Conservation (phyloP, 2,888 invertebrate genomes). For the Cataglyphis livida region DNA sequence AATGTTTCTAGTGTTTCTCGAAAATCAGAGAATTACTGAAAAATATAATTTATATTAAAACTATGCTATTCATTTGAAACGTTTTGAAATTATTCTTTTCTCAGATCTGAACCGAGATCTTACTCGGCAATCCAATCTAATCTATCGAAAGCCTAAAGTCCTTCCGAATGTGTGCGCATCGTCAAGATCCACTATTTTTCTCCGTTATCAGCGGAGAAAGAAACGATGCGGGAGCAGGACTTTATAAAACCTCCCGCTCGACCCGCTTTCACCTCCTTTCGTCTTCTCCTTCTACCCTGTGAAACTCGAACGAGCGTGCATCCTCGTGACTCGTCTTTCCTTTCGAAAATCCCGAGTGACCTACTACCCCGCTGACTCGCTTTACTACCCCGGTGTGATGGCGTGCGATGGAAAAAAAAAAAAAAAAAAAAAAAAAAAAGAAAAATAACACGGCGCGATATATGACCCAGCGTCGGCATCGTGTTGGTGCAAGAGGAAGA, state of each 20-base stretch:
- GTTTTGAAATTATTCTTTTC: background rate
- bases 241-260: conserved; percentile 72
- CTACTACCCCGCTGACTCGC: conserved; percentile 83
- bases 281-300: conserved; percentile 49
- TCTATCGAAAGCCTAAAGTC: background rate
- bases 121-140: background rate
- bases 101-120: background rate
- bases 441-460: conserved; percentile 60
- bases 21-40: background rate
- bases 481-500: conserved; percentile 31
- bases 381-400: conserved; percentile 72
- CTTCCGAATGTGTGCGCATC: background rate
- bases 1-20: background rate
- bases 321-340: conserved; percentile 64
- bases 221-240: conserved; percentile 30
- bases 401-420: conserved; percentile 62
- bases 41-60: background rate
- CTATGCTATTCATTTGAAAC: background rate
- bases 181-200: conserved; percentile 18
- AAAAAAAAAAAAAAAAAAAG: conserved; percentile 60
- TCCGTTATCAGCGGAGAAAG: conserved; percentile 30
- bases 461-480: conserved; percentile 29
- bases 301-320: conserved; percentile 38
- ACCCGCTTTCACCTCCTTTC: conserved; percentile 76
- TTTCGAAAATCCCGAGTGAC: conserved; percentile 79